Conservation (phyloP, 92 coral and sea anemone species). For the Bergia sp. region DNA sequence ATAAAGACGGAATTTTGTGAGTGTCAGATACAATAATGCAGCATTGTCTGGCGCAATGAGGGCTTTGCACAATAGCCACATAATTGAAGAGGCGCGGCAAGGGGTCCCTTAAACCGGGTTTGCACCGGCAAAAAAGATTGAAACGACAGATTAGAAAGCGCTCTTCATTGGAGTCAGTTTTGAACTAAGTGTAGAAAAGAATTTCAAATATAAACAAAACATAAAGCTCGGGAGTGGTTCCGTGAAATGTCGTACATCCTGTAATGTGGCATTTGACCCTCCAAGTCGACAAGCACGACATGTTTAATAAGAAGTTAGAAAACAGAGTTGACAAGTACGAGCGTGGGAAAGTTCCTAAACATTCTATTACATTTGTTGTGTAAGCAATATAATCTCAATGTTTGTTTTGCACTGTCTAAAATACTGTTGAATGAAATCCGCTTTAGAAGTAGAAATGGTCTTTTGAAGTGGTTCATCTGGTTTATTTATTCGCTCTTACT, state of each 20-base stretch:
- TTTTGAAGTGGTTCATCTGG: constrained; percentile 20
- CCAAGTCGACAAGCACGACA: constrained; percentile 12
- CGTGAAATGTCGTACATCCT: no score
- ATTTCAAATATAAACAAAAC: neutral
- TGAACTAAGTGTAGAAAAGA: neutral
- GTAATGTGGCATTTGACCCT: neutral
- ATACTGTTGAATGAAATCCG: constrained; percentile 22
- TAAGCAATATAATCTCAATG: constrained; percentile 31
- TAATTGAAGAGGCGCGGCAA: constrained; percentile 11
- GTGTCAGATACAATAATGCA: neutral
- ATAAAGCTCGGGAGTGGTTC: neutral
- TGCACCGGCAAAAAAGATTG: no score
- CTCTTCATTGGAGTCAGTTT: neutral
- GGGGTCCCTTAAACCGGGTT: neutral
- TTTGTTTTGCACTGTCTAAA: constrained; percentile 37
- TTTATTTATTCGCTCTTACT: neutral
- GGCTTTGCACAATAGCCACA: constrained; percentile 4
- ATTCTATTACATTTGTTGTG: constrained; percentile 34
- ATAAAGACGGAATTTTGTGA: constrained; percentile 21
- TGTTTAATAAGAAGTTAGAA: neutral
- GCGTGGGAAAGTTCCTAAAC: constrained; percentile 47
- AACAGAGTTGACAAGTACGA: constrained; percentile 13
- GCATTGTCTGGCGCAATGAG: constrained; percentile 20
- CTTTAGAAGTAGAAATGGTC: constrained; percentile 19
- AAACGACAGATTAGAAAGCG: neutral